Evolutionary conservation across 2,888 invertebrate species (phyloP).

Genomic region (Acrobasis repandana): DNA sequence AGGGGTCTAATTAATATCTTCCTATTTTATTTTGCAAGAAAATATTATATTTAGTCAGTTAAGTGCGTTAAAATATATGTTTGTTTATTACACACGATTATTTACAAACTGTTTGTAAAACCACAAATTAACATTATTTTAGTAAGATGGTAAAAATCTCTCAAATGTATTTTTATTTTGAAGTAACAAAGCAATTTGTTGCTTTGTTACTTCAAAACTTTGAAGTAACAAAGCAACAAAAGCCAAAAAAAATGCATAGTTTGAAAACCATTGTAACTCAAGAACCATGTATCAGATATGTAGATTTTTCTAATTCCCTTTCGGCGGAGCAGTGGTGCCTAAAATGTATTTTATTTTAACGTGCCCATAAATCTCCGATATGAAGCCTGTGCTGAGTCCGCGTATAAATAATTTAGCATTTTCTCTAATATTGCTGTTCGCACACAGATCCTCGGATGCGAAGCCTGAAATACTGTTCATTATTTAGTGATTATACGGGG

Average conservation of each 20-base stretch:
- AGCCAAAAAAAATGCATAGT: background rate
- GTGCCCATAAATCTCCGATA: constrained; percentile 73
- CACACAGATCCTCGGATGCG: constrained; percentile 15
- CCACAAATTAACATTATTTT: too few relatives aligned
- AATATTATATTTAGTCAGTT: too few relatives aligned
- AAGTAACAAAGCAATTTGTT: too few relatives aligned
- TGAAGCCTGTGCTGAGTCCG: constrained; percentile 54
- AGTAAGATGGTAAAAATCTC: too few relatives aligned
- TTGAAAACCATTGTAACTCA: constrained; percentile 2
- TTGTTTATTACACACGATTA: too few relatives aligned
- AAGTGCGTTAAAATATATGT: too few relatives aligned
- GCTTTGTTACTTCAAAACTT: too few relatives aligned
- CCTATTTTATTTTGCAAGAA: too few relatives aligned
- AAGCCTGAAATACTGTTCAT: constrained; percentile 18
- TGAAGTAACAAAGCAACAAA: too few relatives aligned
- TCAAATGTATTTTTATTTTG: too few relatives aligned
- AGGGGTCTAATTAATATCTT: too few relatives aligned
- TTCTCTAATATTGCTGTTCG: constrained; percentile 42
- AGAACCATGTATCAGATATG: constrained; percentile 45
- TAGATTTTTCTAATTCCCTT: constrained; percentile 73
- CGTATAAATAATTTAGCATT: constrained; percentile 56
- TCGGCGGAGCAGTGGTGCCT: constrained; percentile 44
- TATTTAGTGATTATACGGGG: constrained; percentile 16
- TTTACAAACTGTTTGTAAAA: too few relatives aligned
- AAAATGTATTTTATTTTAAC: constrained; percentile 79